These are phyloP conservation scores for Amorpha juglandis DNA, from an alignment of 2,888 invertebrate species.

Conservation along the genomic window DNA sequence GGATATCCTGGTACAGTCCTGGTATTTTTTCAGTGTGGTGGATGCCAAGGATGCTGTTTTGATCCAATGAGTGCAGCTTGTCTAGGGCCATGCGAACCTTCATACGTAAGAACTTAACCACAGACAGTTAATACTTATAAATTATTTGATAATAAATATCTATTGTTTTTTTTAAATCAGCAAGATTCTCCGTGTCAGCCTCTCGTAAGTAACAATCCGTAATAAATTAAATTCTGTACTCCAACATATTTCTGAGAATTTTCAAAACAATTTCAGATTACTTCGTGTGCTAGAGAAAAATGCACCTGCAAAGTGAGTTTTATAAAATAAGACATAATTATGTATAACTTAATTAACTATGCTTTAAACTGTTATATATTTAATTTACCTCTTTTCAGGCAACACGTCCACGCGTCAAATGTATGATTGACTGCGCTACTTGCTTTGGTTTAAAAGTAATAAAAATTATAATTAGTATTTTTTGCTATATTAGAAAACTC, in stretches of 20 bases:
- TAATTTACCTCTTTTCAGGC: slow-evolving; percentile 39
- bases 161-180: slow-evolving; percentile 30
- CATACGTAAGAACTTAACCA: slow-evolving; percentile 42
- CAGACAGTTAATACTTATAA: no score
- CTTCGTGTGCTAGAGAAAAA: slow-evolving; percentile 44
- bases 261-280: slow-evolving; percentile 41
- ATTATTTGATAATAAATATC: background rate
- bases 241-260: background rate
- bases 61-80: slow-evolving; percentile 46
- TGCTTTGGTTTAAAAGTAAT: slow-evolving; percentile 62
- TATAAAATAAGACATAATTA: slow-evolving; percentile 7
- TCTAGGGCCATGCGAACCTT: slow-evolving; percentile 37
- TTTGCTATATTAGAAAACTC: background rate
- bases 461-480: background rate
- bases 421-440: slow-evolving; percentile 50
- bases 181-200: slow-evolving; percentile 34
- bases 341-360: background rate
- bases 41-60: slow-evolving; percentile 51
- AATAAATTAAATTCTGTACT: background rate
- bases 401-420: slow-evolving; percentile 47
- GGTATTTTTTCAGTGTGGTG: slow-evolving; percentile 53
- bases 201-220: slow-evolving; percentile 35
- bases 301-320: slow-evolving; percentile 51
- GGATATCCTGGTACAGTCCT: no score
- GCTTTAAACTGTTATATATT: background rate